Conservation (phyloP, 1,140 invertebrate species). For the Aradophagus sp. region DNA sequence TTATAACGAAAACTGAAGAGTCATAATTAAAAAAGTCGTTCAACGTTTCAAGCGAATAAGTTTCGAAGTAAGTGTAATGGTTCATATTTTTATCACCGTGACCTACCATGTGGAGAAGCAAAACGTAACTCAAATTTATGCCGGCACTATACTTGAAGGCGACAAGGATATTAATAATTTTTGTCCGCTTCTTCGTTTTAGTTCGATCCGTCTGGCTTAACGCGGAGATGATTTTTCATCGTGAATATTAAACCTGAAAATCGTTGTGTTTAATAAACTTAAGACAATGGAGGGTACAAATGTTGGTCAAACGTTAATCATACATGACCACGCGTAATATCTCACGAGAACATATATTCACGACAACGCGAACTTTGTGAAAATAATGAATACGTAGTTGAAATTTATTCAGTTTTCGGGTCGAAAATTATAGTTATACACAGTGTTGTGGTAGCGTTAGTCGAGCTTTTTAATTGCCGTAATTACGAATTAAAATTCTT, state of each 20-base stretch:
- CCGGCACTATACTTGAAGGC: no score
- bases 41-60: no score
- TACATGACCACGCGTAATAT: conserved; percentile 31
- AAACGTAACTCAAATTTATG: no score
- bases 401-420: conserved; percentile 47
- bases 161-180: conserved; percentile 13
- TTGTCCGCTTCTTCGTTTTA: background rate
- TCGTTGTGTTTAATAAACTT: conserved; percentile 26
- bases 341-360: conserved; percentile 39
- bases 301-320: conserved; percentile 45
- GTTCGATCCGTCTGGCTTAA: conserved; percentile 2
- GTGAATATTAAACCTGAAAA: conserved; percentile 1
- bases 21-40: no score
- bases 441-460: conserved; percentile 20
- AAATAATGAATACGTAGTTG: conserved; percentile 43
- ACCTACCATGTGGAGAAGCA: no score
- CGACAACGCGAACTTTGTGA: conserved; percentile 31
- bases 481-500: conserved; percentile 42
- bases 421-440: conserved; percentile 36
- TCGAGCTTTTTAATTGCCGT: conserved; percentile 31
- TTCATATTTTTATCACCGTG: no score
- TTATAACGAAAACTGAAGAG: no score
- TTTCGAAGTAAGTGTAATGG: no score
- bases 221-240: conserved; percentile 5
- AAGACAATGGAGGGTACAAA: conserved; percentile 20